phyloP scores from a whole-genome alignment of 1,140 invertebrate genomes.

The Thalassaphorura encarpata region DNA sequence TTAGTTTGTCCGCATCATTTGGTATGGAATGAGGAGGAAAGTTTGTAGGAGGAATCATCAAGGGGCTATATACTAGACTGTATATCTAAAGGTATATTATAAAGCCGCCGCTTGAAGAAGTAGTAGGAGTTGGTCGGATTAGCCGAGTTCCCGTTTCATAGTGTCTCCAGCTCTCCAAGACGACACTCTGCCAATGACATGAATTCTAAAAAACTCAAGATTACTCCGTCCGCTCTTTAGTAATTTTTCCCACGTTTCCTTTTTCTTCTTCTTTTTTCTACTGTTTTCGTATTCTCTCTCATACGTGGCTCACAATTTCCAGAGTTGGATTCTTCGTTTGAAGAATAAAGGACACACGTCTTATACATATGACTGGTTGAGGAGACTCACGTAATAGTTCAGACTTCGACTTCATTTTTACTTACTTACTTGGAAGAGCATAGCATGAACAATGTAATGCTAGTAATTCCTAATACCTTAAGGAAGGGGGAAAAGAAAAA shows the following conservation, averaged over 20 bases:
- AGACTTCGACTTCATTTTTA: background rate
- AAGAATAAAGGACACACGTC: background rate
- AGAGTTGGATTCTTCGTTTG: background rate
- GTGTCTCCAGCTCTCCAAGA: background rate
- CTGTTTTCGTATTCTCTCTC: conserved; percentile 1
- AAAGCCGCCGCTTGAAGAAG: background rate
- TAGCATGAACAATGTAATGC: too few relatives aligned
- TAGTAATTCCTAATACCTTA: too few relatives aligned
- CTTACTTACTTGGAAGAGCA: too few relatives aligned
- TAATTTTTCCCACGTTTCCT: conserved; percentile 33
- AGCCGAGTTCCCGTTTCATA: conserved; percentile 13
- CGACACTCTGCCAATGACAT: conserved; percentile 31
- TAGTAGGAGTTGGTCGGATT: conserved; percentile 1
- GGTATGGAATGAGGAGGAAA: conserved; percentile 21
- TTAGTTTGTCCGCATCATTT: conserved; percentile 23
- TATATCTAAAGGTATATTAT: background rate
- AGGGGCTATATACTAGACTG: background rate
- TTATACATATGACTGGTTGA: background rate
- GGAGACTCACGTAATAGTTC: background rate
- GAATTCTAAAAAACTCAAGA: conserved; percentile 32
- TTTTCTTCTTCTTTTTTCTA: conserved; percentile 11
- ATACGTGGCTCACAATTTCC: background rate
- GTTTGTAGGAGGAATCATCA: conserved; percentile 15
- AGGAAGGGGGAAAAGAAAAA: too few relatives aligned
- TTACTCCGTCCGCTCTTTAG: conserved; percentile 27